Evolutionary conservation across 2,888 invertebrate genomes (phyloP).

Genomic region (Apodemia duryi): DNA sequence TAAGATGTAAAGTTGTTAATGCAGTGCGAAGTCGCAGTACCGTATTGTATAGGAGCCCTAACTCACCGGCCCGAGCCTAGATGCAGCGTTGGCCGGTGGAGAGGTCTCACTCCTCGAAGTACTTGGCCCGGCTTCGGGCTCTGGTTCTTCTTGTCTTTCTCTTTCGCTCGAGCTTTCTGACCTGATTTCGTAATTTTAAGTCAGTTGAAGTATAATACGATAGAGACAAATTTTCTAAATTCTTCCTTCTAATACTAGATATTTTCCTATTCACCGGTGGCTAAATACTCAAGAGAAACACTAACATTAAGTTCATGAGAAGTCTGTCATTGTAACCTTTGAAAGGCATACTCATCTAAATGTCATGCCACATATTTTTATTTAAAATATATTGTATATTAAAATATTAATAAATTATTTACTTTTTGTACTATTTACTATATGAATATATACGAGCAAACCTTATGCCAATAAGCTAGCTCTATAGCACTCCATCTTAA

Average conservation of each 20-base stretch:
- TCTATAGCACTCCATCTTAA: too few species aligned
- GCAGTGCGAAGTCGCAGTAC: neutral
- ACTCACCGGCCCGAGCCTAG: conserved; percentile 35
- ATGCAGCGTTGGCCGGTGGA: conserved; percentile 23
- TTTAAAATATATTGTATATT: too few species aligned
- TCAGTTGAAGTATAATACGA: neutral
- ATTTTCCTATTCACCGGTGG: neutral
- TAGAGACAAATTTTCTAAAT: neutral
- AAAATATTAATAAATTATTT: too few species aligned
- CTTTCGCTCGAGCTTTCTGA: conserved; percentile 27
- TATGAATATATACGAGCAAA: too few species aligned
- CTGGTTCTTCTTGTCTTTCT: conserved; percentile 32
- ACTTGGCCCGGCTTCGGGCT: conserved; percentile 38
- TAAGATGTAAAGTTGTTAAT: too few species aligned
- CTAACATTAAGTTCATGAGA: neutral
- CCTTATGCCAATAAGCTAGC: too few species aligned
- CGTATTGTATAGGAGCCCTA: conserved; percentile 8
- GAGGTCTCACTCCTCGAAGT: conserved; percentile 26
- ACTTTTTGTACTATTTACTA: too few species aligned
- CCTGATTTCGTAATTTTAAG: conserved; percentile 13
- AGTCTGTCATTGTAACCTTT: neutral
- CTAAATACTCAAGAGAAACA: neutral
- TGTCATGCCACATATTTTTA: too few species aligned
- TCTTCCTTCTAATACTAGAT: neutral
- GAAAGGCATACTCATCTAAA: neutral